phyloP scores from a whole-genome alignment of 2,797 vertebrate species.

The Esox masquinongy region DNA sequence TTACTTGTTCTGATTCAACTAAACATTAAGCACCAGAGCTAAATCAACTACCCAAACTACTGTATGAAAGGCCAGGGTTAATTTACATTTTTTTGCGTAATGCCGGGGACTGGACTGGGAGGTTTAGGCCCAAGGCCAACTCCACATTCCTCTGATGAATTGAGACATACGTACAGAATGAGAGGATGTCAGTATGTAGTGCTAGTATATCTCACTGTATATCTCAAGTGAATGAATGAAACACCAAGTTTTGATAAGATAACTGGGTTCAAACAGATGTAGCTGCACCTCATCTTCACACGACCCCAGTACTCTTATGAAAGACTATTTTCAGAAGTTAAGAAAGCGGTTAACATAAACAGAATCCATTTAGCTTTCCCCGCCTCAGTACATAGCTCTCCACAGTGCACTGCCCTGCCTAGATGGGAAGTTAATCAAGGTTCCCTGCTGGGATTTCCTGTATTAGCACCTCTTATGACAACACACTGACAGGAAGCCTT shows the following conservation, averaged over 20 bases:
- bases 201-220: neutral
- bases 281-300: neutral
- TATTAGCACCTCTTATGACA: constrained; percentile 26
- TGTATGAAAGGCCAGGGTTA: neutral
- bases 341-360: neutral
- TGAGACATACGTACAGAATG: neutral
- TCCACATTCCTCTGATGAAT: neutral
- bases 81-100: neutral
- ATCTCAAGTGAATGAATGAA: no score
- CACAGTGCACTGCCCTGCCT: constrained; percentile 9
- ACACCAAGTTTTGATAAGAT: neutral
- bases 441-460: constrained; percentile 36
- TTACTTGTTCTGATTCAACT: neutral
- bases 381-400: constrained; percentile 23
- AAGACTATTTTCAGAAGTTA: neutral
- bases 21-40: neutral
- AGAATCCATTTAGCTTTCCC: neutral
- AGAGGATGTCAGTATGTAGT: neutral
- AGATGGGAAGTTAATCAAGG: constrained; percentile 50
- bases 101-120: neutral
- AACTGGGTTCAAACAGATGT: neutral
- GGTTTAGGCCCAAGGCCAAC: neutral
- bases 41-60: neutral
- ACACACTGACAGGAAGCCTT: constrained; percentile 42
- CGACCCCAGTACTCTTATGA: neutral